A percentile compares a stretch with the other conserved stretches of the same genome.
phyloP scores from a whole-genome alignment of 2,113 vertebrate genomes.

The Ammodytes marinus region DNA sequence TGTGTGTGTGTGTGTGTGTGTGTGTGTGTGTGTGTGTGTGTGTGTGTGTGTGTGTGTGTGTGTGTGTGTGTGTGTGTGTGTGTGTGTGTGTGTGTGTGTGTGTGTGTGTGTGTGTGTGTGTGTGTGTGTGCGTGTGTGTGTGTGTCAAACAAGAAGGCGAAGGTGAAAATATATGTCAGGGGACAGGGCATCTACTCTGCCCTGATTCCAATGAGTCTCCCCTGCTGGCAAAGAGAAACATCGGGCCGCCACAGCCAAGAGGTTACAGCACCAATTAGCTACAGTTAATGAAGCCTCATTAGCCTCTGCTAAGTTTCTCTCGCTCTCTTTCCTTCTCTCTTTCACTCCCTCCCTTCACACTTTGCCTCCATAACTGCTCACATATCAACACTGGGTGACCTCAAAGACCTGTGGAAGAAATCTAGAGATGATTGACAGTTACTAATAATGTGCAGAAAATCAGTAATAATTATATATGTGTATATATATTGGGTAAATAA shows the following conservation, averaged over 20 bases:
- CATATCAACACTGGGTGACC: slow-evolving; percentile 15
- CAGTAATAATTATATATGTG: not conserved
- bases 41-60: no score
- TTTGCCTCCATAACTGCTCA: slow-evolving; percentile 33
- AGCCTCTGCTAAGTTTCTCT: slow-evolving; percentile 46
- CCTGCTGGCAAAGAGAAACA: slow-evolving; percentile 60
- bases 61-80: no score
- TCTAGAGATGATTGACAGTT: not conserved
- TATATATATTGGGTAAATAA: not conserved
- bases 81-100: no score
- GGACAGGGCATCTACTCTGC: slow-evolving; percentile 50
- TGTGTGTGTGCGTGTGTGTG: no score
- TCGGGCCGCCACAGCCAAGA: slow-evolving; percentile 62
- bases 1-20: no score
- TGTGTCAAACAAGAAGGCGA: slow-evolving; percentile 8
- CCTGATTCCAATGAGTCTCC: slow-evolving; percentile 53
- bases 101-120: no score
- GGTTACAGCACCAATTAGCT: slow-evolving; percentile 80
- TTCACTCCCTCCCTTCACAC: slow-evolving; percentile 24
- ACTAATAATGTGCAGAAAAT: not conserved
- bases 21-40: no score
- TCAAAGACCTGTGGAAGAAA: not conserved
- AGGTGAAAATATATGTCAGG: slow-evolving; percentile 46
- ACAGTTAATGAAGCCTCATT: slow-evolving; percentile 77
- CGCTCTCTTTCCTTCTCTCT: slow-evolving; percentile 20